Conservation (phyloP, 1,140 invertebrate species). For the Dinoponera quadriceps region DNA sequence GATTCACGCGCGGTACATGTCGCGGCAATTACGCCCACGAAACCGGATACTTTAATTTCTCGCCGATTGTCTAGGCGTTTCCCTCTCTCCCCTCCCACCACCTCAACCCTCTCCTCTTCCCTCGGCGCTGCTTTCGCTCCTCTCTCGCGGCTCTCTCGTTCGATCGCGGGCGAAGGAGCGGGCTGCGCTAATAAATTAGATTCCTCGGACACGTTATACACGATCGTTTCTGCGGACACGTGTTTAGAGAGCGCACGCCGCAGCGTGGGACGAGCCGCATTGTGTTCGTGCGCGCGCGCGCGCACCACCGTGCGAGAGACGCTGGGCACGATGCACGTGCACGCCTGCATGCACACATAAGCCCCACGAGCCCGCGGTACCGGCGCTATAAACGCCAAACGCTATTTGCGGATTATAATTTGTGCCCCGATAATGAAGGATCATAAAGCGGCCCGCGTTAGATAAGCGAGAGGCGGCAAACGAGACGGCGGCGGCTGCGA, state of each 20-base stretch:
- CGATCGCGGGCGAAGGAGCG: slow-evolving; percentile 2
- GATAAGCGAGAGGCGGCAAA: slow-evolving; percentile 46
- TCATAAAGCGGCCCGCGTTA: slow-evolving; percentile 69
- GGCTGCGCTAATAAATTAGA: slow-evolving; percentile 65
- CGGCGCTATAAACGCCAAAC: slow-evolving; percentile 67
- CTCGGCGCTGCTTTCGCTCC: not conserved
- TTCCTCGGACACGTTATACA: slow-evolving; percentile 54
- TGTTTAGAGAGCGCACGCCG: slow-evolving; percentile 47
- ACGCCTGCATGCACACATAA: slow-evolving; percentile 22
- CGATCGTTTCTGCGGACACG: slow-evolving; percentile 56
- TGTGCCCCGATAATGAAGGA: slow-evolving; percentile 69
- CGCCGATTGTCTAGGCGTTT: slow-evolving; percentile 58
- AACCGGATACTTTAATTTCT: slow-evolving; percentile 61
- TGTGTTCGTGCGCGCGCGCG: slow-evolving; percentile 28
- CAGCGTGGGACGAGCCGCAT: slow-evolving; percentile 58
- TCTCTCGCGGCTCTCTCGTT: not conserved
- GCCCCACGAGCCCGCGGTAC: not conserved
- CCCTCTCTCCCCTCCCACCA: not conserved
- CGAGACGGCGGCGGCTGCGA: not conserved
- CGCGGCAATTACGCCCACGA: slow-evolving; percentile 70
- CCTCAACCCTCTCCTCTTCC: not conserved
- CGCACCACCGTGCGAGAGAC: slow-evolving; percentile 44
- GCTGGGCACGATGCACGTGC: slow-evolving; percentile 21
- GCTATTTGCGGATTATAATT: slow-evolving; percentile 70
- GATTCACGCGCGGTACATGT: slow-evolving; percentile 33